Evolutionary conservation across 2,888 invertebrate species (phyloP), one percentile per base, ranked within the genome.

Genomic region (Chirona hameri): DNA sequence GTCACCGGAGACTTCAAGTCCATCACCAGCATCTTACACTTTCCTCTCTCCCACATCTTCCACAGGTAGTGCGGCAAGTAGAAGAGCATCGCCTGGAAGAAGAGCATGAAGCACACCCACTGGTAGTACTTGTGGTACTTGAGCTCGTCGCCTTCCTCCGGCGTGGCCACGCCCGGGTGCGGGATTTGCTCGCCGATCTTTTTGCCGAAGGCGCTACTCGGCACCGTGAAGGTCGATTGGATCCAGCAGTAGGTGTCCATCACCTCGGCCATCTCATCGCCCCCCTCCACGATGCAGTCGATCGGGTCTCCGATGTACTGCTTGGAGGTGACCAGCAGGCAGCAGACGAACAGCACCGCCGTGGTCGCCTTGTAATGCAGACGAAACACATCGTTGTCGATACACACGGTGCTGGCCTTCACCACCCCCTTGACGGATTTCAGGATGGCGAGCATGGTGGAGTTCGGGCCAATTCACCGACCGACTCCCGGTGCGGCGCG

Each of bases 31-130:
- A 31, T 82, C 76, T 85, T 83, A 69, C 84, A 83, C 46, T 83
- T 82, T 79, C 84, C 84, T 18, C 83, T 82, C 55, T 85, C 84
- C 18, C 82, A 79, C 18, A 18, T 24, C 83, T 85, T 85, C 85
- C 85, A 85, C 24, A 85, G 72, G 9, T 72, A 46, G 82, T 85
- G 85, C 27, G 85, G 85, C 31, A 84, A 81, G 83, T 84, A 85
- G 83, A 85, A 85, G 27, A 84, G 46, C 72, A 79, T 82, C 0
- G 84, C 85, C 85, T 85, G 83, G 9, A 82, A 27, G 60, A 82
- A 31, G 18, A 82, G 82, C 60, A 82, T 69, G 46, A 69, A 82
- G 27, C 69, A 69, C 65, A 82, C 82, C 82, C 82, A 82, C 27
- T 31, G 27, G 69, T 82, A 82, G 65, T 82, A 82, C 39, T 82